Evolutionary conservation across 1,140 invertebrate species (phyloP).

Genomic region (Caenorhabditis elegans): DNA sequence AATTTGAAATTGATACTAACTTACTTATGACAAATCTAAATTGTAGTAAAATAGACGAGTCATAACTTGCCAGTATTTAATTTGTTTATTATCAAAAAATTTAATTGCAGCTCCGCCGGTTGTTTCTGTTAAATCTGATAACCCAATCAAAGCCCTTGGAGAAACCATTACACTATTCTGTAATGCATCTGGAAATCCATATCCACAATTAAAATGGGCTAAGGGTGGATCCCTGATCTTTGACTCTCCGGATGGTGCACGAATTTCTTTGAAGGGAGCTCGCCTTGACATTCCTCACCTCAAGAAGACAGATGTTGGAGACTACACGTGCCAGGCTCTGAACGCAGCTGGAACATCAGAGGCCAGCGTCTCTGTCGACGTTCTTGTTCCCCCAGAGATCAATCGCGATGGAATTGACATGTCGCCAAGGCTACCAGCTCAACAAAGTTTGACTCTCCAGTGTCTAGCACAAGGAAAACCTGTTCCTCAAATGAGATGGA

Average conservation of each 20-base stretch:
- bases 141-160: conserved; percentile 52
- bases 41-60: no score
- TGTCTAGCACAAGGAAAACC: conserved; percentile 63
- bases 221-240: conserved; percentile 52
- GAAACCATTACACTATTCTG: conserved; percentile 55
- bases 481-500: conserved; percentile 54
- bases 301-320: conserved; percentile 51
- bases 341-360: conserved; percentile 59
- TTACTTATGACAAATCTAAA: no score
- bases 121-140: conserved; percentile 9
- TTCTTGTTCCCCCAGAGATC: conserved; percentile 62
- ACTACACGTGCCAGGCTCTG: conserved; percentile 58
- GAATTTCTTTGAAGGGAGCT: conserved; percentile 50
- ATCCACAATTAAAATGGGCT: conserved; percentile 40
- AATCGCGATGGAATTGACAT: conserved; percentile 56
- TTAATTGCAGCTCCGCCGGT: conserved; percentile 29
- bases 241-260: conserved; percentile 50
- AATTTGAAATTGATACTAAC: no score
- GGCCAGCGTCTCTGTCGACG: conserved; percentile 55
- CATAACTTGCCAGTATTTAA: no score
- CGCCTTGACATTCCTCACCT: conserved; percentile 59
- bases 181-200: conserved; percentile 59
- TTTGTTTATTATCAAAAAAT: no score
- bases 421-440: conserved; percentile 56
- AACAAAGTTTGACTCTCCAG: conserved; percentile 53